Conservation (phyloP, 2,113 vertebrate genomes). For the Myxocyprinus asiaticus region DNA sequence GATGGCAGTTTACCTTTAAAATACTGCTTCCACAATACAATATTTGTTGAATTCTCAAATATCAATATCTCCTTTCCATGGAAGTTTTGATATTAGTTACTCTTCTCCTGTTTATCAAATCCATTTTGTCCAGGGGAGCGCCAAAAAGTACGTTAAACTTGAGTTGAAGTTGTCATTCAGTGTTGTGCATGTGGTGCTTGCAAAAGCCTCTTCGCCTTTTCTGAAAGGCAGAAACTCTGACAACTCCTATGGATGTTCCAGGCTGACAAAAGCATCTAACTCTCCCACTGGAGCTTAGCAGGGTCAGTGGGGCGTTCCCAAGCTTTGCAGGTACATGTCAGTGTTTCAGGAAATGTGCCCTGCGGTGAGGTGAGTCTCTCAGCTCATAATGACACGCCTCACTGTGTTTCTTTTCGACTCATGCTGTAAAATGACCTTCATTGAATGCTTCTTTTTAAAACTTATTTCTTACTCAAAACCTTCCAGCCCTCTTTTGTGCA, state of each 20-base stretch:
- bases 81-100: neutral
- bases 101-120: neutral
- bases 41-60: too few species aligned
- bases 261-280: slow-evolving; percentile 34
- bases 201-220: neutral
- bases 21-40: too few species aligned
- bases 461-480: neutral
- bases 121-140: slow-evolving; percentile 4
- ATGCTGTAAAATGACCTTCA: slow-evolving; percentile 1
- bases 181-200: too few species aligned
- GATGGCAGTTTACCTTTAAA: too few species aligned
- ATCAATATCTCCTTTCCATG: neutral
- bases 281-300: slow-evolving; percentile 8
- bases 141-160: neutral
- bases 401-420: slow-evolving; percentile 35
- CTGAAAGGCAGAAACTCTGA: neutral
- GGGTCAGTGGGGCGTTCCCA: slow-evolving; percentile 42
- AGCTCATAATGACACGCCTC: slow-evolving; percentile 30
- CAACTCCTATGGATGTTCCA: slow-evolving; percentile 7
- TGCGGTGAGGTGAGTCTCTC: slow-evolving; percentile 56
- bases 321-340: slow-evolving; percentile 59
- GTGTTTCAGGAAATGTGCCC: slow-evolving; percentile 59
- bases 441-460: slow-evolving; percentile 24
- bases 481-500: slow-evolving; percentile 7
- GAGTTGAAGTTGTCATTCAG: too few species aligned